Percentiles rank a stretch among this genome's conserved stretches.
Conservation (phyloP, 2,113 vertebrate species). For the Channa argus region DNA sequence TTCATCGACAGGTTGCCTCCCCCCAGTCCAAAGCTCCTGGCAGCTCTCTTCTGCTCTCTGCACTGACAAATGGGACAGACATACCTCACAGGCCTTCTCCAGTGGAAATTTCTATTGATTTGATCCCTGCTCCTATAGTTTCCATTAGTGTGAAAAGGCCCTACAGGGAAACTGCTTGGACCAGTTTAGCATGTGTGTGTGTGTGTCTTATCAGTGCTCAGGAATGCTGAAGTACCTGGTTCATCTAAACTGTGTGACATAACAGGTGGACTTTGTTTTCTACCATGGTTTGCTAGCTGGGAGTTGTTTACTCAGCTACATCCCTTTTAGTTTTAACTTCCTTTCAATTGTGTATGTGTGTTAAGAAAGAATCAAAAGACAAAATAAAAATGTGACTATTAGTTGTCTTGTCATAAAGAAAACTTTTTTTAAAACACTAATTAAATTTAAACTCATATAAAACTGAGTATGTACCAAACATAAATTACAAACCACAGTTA, state of each 20-base stretch:
- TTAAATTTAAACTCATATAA: no score
- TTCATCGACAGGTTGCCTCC: slow-evolving; percentile 51
- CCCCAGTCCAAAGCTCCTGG: slow-evolving; percentile 34
- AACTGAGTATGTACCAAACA: no score
- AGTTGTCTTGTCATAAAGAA: no score
- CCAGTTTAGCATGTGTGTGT: slow-evolving; percentile 62
- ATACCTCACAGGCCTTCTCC: slow-evolving; percentile 26
- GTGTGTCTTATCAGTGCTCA: slow-evolving; percentile 8
- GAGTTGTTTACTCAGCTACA: slow-evolving; percentile 2
- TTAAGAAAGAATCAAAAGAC: no score
- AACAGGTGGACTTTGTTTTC: slow-evolving; percentile 41
- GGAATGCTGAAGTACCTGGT: slow-evolving; percentile 62
- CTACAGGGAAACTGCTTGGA: slow-evolving; percentile 61
- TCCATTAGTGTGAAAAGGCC: slow-evolving; percentile 54
- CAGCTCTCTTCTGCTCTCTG: slow-evolving; percentile 31
- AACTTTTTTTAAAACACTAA: no score
- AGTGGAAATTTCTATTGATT: slow-evolving; percentile 73
- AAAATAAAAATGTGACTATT: no score
- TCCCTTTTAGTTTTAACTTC: slow-evolving; percentile 9
- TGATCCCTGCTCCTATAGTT: slow-evolving; percentile 40
- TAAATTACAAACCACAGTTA: no score
- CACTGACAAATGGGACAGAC: slow-evolving; percentile 50
- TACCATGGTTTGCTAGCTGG: neutral
- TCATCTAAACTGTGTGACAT: neutral
- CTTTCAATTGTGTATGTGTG: neutral